Percentiles rank a stretch among this genome's conserved stretches.
Conservation (phyloP, 2,888 invertebrate species). For the Idaea straminata region DNA sequence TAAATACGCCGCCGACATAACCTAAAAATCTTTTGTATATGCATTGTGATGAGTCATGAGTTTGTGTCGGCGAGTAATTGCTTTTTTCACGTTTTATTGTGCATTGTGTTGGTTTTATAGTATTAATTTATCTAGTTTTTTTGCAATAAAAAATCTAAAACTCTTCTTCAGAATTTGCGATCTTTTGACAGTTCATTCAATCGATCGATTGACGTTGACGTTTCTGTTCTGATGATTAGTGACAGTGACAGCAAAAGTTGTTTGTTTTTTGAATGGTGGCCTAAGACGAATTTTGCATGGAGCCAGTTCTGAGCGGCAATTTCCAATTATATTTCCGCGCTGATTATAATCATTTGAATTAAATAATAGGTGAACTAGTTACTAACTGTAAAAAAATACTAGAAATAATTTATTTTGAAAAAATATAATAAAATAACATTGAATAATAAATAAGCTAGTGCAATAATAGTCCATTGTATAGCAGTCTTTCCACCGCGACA, state of each 20-base stretch:
- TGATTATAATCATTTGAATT: not conserved
- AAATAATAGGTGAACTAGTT: not conserved
- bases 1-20: constrained; percentile 57
- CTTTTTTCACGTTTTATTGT: constrained; percentile 6
- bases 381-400: not conserved
- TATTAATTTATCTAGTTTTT: not conserved
- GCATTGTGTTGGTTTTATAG: constrained; percentile 12
- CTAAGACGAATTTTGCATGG: not conserved
- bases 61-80: constrained; percentile 8
- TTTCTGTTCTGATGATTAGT: not conserved
- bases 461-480: constrained; percentile 19
- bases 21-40: constrained; percentile 60
- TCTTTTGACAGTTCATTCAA: constrained; percentile 4
- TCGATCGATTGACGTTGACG: not conserved
- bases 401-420: not conserved
- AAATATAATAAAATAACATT: not conserved
- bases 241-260: not conserved
- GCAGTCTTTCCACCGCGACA: constrained; percentile 29
- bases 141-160: not conserved
- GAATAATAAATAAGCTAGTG: not conserved
- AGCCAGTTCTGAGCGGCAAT: not conserved
- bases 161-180: not conserved
- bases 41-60: constrained; percentile 38
- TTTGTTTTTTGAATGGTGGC: not conserved
- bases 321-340: not conserved